phyloP scores from a whole-genome alignment of 2,888 invertebrate species.

The Eupithecia subumbrata region DNA sequence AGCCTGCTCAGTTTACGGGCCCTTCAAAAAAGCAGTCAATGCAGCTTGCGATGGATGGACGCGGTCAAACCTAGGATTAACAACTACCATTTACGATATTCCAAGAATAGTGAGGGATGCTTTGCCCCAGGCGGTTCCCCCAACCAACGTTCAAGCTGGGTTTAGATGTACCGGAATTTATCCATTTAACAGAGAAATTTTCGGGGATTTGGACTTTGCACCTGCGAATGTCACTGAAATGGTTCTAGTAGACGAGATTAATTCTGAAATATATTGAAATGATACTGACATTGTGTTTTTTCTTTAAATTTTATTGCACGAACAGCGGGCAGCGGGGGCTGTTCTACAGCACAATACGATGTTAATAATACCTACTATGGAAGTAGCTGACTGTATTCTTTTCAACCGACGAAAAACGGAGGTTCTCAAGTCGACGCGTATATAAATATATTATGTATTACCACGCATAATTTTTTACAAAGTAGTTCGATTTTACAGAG shows the following conservation, averaged over 20 bases:
- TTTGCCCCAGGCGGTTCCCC: neutral
- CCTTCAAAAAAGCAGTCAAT: conserved; percentile 8
- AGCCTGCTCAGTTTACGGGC: neutral
- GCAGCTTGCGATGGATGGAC: neutral
- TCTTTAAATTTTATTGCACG: neutral
- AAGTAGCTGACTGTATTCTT: too few species aligned
- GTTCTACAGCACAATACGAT: too few species aligned
- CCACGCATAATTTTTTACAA: too few species aligned
- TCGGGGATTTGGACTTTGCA: neutral
- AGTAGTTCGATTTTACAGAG: too few species aligned
- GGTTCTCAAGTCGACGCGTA: too few species aligned
- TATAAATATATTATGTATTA: too few species aligned
- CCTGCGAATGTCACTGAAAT: neutral
- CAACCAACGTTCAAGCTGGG: neutral
- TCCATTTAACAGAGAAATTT: conserved; percentile 2
- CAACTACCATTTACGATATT: conserved; percentile 2
- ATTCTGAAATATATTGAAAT: neutral
- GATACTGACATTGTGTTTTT: neutral
- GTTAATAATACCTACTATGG: too few species aligned
- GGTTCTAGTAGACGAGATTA: neutral
- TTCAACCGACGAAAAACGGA: too few species aligned
- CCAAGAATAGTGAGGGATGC: neutral
- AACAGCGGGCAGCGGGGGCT: neutral
- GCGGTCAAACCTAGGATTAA: neutral
- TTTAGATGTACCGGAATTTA: conserved; percentile 7